Evolutionary conservation across 2,797 vertebrate genomes (phyloP).

Genomic region (Alosa sapidissima): DNA sequence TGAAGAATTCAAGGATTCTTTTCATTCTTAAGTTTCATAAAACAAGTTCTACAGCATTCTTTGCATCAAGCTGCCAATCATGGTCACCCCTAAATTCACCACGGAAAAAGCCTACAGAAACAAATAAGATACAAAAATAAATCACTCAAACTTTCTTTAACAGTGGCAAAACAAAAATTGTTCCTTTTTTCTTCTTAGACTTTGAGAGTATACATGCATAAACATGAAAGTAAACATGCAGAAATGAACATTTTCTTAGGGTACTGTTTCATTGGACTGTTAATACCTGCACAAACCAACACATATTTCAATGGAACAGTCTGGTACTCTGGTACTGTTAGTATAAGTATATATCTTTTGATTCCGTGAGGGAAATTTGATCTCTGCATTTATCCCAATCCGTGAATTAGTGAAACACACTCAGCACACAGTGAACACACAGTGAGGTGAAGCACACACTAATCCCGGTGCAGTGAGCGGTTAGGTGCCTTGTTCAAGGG

Average conservation of each 20-base stretch:
- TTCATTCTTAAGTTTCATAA: conserved; percentile 60
- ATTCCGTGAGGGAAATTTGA: no score
- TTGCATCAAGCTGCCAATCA: conserved; percentile 4
- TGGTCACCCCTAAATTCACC: not conserved
- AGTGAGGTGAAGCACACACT: no score
- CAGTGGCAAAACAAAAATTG: not conserved
- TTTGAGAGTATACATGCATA: not conserved
- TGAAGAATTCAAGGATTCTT: conserved; percentile 54
- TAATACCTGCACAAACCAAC: not conserved
- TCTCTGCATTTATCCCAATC: no score
- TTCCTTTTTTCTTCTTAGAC: not conserved
- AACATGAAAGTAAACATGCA: not conserved
- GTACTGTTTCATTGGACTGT: no score
- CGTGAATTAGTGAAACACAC: no score
- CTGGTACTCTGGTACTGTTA: not conserved
- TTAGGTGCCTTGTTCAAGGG: no score
- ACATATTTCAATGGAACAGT: not conserved
- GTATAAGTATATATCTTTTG: no score
- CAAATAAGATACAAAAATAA: not conserved
- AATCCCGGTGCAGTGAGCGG: no score
- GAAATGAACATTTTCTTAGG: not conserved
- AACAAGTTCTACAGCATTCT: conserved; percentile 63
- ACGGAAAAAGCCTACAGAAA: not conserved
- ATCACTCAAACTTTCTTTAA: not conserved
- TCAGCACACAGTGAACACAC: no score